Conservation (phyloP, 1,140 invertebrate genomes). For the Drosophila sp. region DNA sequence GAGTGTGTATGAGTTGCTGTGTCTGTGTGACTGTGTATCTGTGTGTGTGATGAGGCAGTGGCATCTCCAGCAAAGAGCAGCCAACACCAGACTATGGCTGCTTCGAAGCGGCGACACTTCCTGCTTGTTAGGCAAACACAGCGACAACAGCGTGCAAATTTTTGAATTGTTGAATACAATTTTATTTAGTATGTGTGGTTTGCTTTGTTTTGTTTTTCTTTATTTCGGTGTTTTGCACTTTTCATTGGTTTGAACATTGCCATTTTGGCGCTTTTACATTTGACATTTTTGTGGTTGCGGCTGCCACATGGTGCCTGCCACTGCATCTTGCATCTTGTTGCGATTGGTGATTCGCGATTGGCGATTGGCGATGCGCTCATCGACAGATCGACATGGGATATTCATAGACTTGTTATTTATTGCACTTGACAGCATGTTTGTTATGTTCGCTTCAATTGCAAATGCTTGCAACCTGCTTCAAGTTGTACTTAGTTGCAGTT, state of each 20-base stretch:
- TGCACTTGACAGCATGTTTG: conserved; percentile 53
- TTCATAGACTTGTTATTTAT: conserved; percentile 72
- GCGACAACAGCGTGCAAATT: conserved; percentile 67
- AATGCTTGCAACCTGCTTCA: conserved; percentile 29
- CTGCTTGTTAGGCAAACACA: conserved; percentile 78
- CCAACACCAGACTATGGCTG: conserved; percentile 14
- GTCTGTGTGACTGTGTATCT: conserved; percentile 3
- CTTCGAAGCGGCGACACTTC: conserved; percentile 57
- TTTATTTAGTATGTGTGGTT: conserved; percentile 42
- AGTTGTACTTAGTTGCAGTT: conserved; percentile 26
- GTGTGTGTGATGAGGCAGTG: conserved; percentile 34
- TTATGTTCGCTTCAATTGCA: conserved; percentile 59
- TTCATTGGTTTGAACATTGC: conserved; percentile 36
- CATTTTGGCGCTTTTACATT: conserved; percentile 62
- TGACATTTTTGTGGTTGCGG: conserved; percentile 69
- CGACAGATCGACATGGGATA: conserved; percentile 46
- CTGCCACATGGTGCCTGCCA: conserved; percentile 24
- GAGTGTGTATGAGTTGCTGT: conserved; percentile 1
- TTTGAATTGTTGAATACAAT: conserved; percentile 70
- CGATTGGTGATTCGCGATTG: conserved; percentile 17
- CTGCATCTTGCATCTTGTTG: conserved; percentile 43
- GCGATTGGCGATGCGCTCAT: conserved; percentile 50
- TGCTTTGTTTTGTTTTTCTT: conserved; percentile 24
- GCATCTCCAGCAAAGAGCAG: conserved; percentile 56
- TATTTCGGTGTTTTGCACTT: conserved; percentile 38